Evolutionary conservation across 2,888 invertebrate genomes (phyloP).

Genomic region (Hirtodrosophila confusa): DNA sequence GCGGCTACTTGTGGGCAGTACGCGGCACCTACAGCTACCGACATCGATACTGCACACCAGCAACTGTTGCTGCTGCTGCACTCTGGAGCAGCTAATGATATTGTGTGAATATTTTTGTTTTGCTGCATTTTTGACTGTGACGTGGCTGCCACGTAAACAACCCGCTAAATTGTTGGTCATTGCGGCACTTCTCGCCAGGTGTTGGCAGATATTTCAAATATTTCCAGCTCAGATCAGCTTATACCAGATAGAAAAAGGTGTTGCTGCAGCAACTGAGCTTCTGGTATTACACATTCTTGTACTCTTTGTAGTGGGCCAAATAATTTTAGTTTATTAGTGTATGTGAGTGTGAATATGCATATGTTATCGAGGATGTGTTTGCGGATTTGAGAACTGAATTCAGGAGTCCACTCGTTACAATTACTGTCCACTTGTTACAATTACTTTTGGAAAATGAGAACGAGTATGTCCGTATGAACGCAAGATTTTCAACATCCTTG

Average conservation of each 20-base stretch:
- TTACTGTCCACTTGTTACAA: too few species aligned
- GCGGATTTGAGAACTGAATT: too few species aligned
- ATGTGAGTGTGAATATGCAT: too few species aligned
- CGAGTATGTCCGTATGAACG: too few species aligned
- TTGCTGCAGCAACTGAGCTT: constrained; percentile 19
- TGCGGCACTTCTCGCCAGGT: constrained; percentile 54
- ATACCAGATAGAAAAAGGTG: constrained; percentile 13
- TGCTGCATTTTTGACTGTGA: constrained; percentile 30
- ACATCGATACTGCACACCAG: constrained; percentile 18
- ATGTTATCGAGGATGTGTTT: too few species aligned
- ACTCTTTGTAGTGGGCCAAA: neutral
- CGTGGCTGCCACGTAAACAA: constrained; percentile 67
- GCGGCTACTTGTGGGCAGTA: neutral
- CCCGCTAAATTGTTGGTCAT: constrained; percentile 51
- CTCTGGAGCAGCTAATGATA: constrained; percentile 47
- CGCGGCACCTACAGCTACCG: constrained; percentile 6
- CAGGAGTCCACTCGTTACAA: too few species aligned
- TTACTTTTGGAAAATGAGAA: too few species aligned
- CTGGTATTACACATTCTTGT: constrained; percentile 29
- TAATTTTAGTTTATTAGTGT: too few species aligned
- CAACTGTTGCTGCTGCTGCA: constrained; percentile 8
- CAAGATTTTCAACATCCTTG: too few species aligned
- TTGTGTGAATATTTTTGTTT: constrained; percentile 49
- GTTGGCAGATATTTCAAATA: constrained; percentile 65
- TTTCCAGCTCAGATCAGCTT: constrained; percentile 43